Base-by-base conservation (phyloP, 2,113 vertebrate genomes). In the Saccopteryx leptura region DNA sequence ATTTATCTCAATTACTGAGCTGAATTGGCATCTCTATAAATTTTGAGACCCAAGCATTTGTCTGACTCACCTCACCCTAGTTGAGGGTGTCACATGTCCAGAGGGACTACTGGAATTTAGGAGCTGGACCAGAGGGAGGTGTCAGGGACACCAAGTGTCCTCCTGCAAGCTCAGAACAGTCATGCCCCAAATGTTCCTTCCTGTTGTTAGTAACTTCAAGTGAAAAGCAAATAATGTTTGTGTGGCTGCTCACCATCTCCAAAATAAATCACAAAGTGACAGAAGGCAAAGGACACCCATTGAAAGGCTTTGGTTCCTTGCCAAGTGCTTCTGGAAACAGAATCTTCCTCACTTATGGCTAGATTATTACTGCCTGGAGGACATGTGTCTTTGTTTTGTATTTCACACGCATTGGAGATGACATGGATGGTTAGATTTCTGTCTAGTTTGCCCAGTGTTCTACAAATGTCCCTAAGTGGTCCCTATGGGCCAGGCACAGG, bases 121-220 rank as follows among this genome's bases (percentile, higher is more conserved):
- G 18, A 39, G 28, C 61, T 46, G 28, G 33, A 7, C 26, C 9
- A 26, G 14, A 11, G 31, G n/a, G 23, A 71, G 33, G 18, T 2
- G 15, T 21, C 48, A 58, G 60, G 15, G 33, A 31, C n/a, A 8
- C 17, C 33, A 15, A 71, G 14, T 13, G 33, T 63, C 66, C 80
- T 63, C 66, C 80, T 21, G 15, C 7, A 8, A 5, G 21, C 28
- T 71, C 76, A 39, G 39, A 61, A 31, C 4, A 19, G 19, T 52
- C 76, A 13, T 0, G 0, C 18, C 9, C 2, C 0, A 24, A 12
- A 17, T 2, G 19, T 31, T 75, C 9, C 23, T 31, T 75, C 9
- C 23, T 28, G 15, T 19, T 18, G 66, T 66, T 24, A 13, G 31
- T 5, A 11, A 7, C 76, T 18, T 33, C 2, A 26, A 26, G 3